Conservation (phyloP, 2,113 vertebrate species). For the Dicaeum eximium region DNA sequence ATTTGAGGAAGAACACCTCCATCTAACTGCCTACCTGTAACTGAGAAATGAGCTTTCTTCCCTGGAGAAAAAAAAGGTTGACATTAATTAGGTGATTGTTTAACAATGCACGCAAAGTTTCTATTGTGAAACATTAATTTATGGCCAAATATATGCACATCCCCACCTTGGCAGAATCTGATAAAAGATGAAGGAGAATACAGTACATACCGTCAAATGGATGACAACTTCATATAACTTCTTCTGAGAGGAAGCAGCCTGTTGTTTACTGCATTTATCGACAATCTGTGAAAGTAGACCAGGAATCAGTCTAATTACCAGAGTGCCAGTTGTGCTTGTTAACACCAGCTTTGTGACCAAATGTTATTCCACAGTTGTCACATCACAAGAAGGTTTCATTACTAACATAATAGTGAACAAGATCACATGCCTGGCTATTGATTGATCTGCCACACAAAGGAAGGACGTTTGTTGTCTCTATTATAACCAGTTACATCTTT, state of each 20-base stretch:
- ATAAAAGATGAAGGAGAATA: background rate
- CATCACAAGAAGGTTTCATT: conserved; percentile 78
- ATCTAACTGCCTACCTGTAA: background rate
- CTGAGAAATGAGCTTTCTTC: conserved; percentile 1
- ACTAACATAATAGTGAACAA: conserved; percentile 78
- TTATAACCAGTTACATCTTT: conserved; percentile 68
- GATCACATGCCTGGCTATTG: conserved; percentile 76
- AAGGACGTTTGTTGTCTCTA: conserved; percentile 73
- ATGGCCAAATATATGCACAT: background rate
- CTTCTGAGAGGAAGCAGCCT: conserved; percentile 66
- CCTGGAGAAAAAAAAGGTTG: background rate
- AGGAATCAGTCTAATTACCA: conserved; percentile 81
- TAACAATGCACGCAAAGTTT: background rate
- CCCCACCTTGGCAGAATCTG: background rate
- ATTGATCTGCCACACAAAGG: conserved; percentile 79
- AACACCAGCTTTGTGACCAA: conserved; percentile 80
- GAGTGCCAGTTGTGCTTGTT: conserved; percentile 79
- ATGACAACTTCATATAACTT: conserved; percentile 68
- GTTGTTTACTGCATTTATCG: conserved; percentile 78
- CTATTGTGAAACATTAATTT: background rate
- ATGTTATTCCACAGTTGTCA: conserved; percentile 80
- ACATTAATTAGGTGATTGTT: conserved; percentile 5
- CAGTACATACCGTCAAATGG: conserved; percentile 26
- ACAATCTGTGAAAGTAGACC: conserved; percentile 79
- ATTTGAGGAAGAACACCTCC: background rate